These are phyloP conservation scores for Trypoxylon attenuatum DNA, from an alignment of 2,888 invertebrate species.

Conservation along the genomic window DNA sequence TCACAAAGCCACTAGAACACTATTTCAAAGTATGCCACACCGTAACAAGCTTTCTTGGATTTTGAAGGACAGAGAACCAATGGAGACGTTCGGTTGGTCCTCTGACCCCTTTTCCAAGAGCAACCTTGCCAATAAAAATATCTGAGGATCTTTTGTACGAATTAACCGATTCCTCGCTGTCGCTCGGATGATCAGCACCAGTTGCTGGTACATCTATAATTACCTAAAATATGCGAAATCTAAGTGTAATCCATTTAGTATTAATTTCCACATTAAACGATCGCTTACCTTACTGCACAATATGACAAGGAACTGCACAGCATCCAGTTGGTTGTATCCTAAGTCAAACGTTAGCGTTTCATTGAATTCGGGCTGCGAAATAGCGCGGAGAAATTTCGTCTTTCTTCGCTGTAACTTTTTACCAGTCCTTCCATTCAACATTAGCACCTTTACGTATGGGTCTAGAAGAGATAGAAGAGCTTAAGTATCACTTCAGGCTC, in stretches of 20 bases:
- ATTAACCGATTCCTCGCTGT: conserved; percentile 68
- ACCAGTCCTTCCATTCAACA: conserved; percentile 73
- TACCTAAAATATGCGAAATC: conserved; percentile 25
- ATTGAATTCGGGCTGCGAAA: conserved; percentile 72
- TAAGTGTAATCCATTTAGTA: too few relatives aligned
- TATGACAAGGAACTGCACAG: conserved; percentile 70
- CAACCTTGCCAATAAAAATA: conserved; percentile 69
- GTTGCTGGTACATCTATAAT: conserved; percentile 29
- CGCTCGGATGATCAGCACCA: conserved; percentile 59
- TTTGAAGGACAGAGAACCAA: conserved; percentile 72
- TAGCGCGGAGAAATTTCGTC: conserved; percentile 64
- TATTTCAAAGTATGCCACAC: conserved; percentile 72
- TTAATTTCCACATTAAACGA: neutral
- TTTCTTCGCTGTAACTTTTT: conserved; percentile 73
- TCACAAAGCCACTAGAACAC: conserved; percentile 7
- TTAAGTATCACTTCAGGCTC: too few relatives aligned
- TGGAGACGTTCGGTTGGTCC: conserved; percentile 69
- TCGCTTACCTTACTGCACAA: conserved; percentile 67
- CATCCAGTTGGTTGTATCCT: conserved; percentile 69
- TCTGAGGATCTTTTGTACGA: conserved; percentile 62
- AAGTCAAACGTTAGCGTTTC: conserved; percentile 75
- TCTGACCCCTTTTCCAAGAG: conserved; percentile 71
- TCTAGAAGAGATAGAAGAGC: too few relatives aligned
- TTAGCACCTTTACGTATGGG: conserved; percentile 73
- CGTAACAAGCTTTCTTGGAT: conserved; percentile 71